Conservation (phyloP, 1,140 invertebrate genomes). For the Drosophila kepulauana region DNA sequence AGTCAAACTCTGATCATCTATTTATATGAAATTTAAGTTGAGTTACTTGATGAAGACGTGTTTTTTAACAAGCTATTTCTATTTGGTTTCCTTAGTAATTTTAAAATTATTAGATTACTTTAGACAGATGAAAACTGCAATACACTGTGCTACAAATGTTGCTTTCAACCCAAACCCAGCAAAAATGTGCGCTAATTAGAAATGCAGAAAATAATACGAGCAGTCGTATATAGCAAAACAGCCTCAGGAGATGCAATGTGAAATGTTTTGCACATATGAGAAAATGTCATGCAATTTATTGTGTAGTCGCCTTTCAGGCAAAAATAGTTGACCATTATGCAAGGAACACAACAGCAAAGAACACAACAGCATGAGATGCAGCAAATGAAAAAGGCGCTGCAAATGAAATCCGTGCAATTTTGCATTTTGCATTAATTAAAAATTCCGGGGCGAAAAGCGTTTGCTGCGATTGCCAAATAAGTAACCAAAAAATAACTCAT, state of each 20-base stretch:
- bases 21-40: too few species aligned
- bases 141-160: not conserved
- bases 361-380: constrained; percentile 30
- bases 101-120: too few species aligned
- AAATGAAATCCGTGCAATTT: constrained; percentile 65
- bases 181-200: constrained; percentile 26
- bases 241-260: constrained; percentile 36
- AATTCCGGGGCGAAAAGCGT: constrained; percentile 68
- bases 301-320: constrained; percentile 6
- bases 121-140: not conserved
- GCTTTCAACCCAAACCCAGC: not conserved
- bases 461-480: constrained; percentile 56
- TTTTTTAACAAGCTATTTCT: too few species aligned
- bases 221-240: constrained; percentile 24
- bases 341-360: too few species aligned
- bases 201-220: constrained; percentile 16
- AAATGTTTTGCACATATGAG: constrained; percentile 38
- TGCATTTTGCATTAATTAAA: constrained; percentile 73
- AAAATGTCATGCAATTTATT: constrained; percentile 64
- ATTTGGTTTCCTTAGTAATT: too few species aligned
- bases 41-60: too few species aligned
- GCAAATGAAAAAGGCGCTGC: constrained; percentile 39
- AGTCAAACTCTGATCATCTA: too few species aligned
- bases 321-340: constrained; percentile 38
- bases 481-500: constrained; percentile 68